Conservation (phyloP, 2,797 vertebrate species). For the Characodon lateralis region DNA sequence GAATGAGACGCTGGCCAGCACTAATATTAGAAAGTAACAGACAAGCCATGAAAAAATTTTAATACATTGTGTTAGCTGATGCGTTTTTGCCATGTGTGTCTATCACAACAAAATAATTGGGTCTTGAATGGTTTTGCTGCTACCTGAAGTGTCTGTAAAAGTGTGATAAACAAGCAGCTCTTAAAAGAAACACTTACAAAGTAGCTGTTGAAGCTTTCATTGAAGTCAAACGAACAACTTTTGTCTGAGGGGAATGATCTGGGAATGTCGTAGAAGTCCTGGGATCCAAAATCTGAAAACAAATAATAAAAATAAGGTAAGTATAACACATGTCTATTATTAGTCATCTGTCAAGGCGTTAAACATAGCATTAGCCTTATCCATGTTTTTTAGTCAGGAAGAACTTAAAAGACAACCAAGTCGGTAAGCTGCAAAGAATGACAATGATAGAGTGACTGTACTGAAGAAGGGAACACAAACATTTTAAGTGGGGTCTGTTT, state of each 20-base stretch:
- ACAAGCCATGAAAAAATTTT: neutral
- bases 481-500: neutral
- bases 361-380: neutral
- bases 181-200: slow-evolving; percentile 86
- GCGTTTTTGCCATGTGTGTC: neutral
- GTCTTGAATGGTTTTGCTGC: neutral
- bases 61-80: neutral
- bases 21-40: too few relatives aligned
- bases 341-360: neutral
- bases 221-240: slow-evolving; percentile 91
- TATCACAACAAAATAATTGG: neutral
- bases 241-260: slow-evolving; percentile 93
- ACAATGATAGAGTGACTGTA: neutral
- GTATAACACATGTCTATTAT: neutral
- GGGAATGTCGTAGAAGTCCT: slow-evolving; percentile 98
- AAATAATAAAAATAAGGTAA: slow-evolving; percentile 60
- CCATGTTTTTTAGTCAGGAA: slow-evolving; percentile 24
- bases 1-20: too few relatives aligned
- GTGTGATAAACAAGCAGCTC: neutral
- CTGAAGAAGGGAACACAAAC: neutral
- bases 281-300: slow-evolving; percentile 90
- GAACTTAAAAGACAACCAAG: slow-evolving; percentile 34
- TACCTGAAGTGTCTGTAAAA: neutral
- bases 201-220: slow-evolving; percentile 93
- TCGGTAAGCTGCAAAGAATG: slow-evolving; percentile 10